Conservation (phyloP, 1,140 invertebrate genomes). For the Panagrolaimus sp. region DNA sequence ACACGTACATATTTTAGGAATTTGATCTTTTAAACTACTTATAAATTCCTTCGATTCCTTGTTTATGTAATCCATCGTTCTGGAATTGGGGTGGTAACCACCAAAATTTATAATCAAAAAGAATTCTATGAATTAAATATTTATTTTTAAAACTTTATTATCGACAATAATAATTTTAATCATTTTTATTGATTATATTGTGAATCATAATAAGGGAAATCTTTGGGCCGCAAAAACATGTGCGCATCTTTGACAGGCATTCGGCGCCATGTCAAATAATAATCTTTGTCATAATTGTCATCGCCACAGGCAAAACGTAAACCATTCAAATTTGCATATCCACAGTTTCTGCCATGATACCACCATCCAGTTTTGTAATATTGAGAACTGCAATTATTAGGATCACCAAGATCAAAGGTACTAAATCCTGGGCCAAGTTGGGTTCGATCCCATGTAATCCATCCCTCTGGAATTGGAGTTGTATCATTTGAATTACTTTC, state of each 20-base stretch:
- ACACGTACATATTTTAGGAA: too few species aligned
- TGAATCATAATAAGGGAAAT: not conserved
- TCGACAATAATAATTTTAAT: too few species aligned
- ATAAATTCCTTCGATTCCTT: too few species aligned
- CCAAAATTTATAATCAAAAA: too few species aligned
- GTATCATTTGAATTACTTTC: not conserved
- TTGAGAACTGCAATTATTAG: not conserved
- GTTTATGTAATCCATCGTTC: too few species aligned
- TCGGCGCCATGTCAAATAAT: conserved; percentile 8
- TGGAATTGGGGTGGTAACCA: too few species aligned
- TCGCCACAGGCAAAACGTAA: not conserved
- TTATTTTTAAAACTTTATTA: too few species aligned
- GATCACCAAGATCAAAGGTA: not conserved
- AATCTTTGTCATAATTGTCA: too few species aligned
- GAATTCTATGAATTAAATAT: too few species aligned
- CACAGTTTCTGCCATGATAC: not conserved
- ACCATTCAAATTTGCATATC: conserved; percentile 2
- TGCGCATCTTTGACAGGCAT: not conserved
- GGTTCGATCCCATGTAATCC: not conserved
- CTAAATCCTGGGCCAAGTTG: not conserved
- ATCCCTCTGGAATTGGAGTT: not conserved
- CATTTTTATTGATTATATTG: too few species aligned
- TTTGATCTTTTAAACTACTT: too few species aligned
- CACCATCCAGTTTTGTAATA: conserved; percentile 8
- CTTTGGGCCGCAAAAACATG: not conserved